phyloP scores from a whole-genome alignment of 1,140 invertebrate species.

The Helicorthomorpha holstii region DNA sequence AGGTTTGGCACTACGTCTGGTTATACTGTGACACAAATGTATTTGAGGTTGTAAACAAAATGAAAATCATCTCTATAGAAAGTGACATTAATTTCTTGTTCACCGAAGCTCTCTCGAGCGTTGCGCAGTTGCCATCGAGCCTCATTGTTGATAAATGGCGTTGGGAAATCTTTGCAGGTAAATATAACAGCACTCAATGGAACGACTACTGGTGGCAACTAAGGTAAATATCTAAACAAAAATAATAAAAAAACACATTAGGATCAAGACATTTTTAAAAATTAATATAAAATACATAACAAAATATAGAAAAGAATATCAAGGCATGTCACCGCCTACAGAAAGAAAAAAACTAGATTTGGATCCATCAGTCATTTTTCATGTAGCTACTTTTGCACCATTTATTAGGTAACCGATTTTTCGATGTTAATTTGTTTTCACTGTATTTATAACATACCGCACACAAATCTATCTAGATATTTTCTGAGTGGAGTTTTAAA shows the following conservation, averaged over 20 bases:
- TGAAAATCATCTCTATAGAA: slow-evolving; percentile 6
- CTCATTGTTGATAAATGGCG: slow-evolving; percentile 25
- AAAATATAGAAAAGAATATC: neutral
- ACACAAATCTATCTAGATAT: slow-evolving; percentile 50
- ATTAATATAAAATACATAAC: neutral
- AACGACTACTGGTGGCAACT: slow-evolving; percentile 74
- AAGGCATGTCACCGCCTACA: slow-evolving; percentile 3
- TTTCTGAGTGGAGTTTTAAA: slow-evolving; percentile 80
- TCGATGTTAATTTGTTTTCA: slow-evolving; percentile 18
- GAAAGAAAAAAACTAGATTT: slow-evolving; percentile 6
- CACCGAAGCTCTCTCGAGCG: slow-evolving; percentile 18
- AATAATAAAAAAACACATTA: slow-evolving; percentile 38
- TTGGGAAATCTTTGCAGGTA: slow-evolving; percentile 46
- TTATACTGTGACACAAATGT: neutral
- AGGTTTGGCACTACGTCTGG: neutral
- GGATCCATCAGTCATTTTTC: slow-evolving; percentile 7
- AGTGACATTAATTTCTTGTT: slow-evolving; percentile 25
- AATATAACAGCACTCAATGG: slow-evolving; percentile 52
- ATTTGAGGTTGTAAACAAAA: neutral
- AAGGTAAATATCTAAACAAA: slow-evolving; percentile 13
- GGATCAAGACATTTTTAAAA: neutral
- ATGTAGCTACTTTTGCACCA: slow-evolving; percentile 3
- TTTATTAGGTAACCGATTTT: slow-evolving; percentile 20
- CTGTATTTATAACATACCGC: neutral
- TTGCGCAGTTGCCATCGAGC: slow-evolving; percentile 25